Percentiles rank a stretch among this genome's conserved stretches.
These are phyloP conservation scores for Zingel zingel DNA, from an alignment of 2,113 vertebrate genomes.

Conservation along the genomic window DNA sequence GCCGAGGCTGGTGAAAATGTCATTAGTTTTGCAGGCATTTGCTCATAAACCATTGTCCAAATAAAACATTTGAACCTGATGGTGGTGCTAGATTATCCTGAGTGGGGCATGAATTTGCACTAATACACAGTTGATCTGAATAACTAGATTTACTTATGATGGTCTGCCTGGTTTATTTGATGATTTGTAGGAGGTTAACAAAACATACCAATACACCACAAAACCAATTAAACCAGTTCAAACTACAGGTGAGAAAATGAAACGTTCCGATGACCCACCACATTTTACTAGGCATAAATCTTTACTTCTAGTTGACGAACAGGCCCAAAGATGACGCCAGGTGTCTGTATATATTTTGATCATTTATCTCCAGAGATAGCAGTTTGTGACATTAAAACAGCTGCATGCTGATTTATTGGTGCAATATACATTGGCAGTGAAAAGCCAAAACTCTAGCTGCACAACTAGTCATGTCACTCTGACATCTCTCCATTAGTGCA, in stretches of 20 bases:
- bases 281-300: slow-evolving; percentile 8
- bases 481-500: no score
- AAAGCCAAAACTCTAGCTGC: slow-evolving; percentile 36
- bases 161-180: not conserved
- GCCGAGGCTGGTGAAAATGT: not conserved
- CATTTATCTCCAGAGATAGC: slow-evolving; percentile 54
- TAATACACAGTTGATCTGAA: not conserved
- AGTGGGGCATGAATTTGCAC: not conserved
- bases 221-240: not conserved
- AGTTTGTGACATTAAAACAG: slow-evolving; percentile 57
- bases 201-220: not conserved
- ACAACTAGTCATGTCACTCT: not conserved
- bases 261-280: no score
- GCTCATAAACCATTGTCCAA: not conserved
- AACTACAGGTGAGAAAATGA: not conserved
- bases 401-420: slow-evolving; percentile 62
- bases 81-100: not conserved
- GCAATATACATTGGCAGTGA: slow-evolving; percentile 47
- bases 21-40: not conserved
- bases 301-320: slow-evolving; percentile 25
- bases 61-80: not conserved
- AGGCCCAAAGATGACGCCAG: slow-evolving; percentile 21
- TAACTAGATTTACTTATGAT: not conserved
- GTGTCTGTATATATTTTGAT: slow-evolving; percentile 44
- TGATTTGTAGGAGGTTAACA: not conserved